Evolutionary conservation across 2,797 vertebrate species (phyloP).

Genomic region (Phyllotis vaccarum): DNA sequence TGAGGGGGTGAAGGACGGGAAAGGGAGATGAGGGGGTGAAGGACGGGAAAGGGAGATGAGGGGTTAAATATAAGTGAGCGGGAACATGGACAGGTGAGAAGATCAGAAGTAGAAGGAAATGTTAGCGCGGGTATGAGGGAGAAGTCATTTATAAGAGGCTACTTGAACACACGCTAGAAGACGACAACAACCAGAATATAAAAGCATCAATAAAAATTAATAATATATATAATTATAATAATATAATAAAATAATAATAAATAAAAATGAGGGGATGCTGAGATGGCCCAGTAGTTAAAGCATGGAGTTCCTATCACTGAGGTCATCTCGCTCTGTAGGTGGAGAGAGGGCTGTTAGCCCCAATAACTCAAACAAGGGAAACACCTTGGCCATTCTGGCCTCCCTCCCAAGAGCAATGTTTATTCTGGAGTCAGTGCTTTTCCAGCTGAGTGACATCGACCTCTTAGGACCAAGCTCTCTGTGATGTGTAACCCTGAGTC

Average conservation of each 20-base stretch:
- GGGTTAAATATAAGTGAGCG: rapidly evolving
- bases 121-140: not conserved
- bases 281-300: too few relatives aligned
- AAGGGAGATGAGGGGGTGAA: too few relatives aligned
- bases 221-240: too few relatives aligned
- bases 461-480: not conserved
- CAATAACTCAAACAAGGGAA: not conserved
- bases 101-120: not conserved
- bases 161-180: not conserved
- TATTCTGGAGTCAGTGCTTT: not conserved
- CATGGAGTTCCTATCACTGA: too few relatives aligned
- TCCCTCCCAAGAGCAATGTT: not conserved
- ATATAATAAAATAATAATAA: too few relatives aligned
- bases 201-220: not conserved
- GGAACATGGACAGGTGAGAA: too few relatives aligned
- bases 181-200: not conserved
- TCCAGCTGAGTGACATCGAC: not conserved
- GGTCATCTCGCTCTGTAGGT: not conserved
- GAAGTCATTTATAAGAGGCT: not conserved
- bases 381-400: too few relatives aligned
- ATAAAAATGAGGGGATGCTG: not conserved
- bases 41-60: too few relatives aligned
- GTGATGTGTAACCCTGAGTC: not conserved
- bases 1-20: too few relatives aligned
- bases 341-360: not conserved